Percentiles rank a stretch among this genome's conserved stretches.
Evolutionary conservation across 2,113 vertebrate species (phyloP).

Genomic region (Craseonycteris thonglongyai): DNA sequence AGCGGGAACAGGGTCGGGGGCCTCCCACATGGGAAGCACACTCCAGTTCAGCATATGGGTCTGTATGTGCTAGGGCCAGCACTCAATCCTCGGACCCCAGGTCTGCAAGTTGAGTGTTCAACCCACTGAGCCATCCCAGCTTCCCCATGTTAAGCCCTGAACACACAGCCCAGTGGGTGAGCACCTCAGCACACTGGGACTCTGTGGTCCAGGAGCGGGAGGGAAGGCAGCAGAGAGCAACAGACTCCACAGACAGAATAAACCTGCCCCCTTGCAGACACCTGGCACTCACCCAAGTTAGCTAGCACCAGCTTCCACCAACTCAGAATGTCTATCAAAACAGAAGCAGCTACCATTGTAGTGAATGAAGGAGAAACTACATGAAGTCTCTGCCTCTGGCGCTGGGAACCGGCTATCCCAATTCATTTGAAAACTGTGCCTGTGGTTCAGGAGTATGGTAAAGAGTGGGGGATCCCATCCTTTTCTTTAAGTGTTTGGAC

Average conservation of each 20-base stretch:
- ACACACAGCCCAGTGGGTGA: neutral
- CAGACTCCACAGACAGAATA: neutral
- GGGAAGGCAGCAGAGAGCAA: neutral
- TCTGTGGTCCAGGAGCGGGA: neutral
- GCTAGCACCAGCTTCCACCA: neutral
- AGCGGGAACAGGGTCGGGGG: too few relatives aligned
- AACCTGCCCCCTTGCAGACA: neutral
- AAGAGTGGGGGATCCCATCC: neutral
- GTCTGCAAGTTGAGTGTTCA: too few relatives aligned
- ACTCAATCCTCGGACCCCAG: too few relatives aligned
- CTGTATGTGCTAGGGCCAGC: too few relatives aligned
- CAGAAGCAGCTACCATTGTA: neutral
- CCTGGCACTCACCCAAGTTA: neutral
- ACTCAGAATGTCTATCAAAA: neutral
- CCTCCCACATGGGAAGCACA: too few relatives aligned
- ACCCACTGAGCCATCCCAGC: too few relatives aligned
- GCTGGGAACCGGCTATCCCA: neutral
- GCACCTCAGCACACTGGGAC: neutral
- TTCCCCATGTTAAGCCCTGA: neutral
- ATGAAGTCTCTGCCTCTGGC: neutral
- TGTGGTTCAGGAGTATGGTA: neutral
- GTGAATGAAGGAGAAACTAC: neutral
- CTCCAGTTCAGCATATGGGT: too few relatives aligned
- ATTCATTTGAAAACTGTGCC: neutral
- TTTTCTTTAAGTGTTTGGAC: slow-evolving; percentile 4